Evolutionary conservation across 1,140 invertebrate species (phyloP).

Genomic region (Triops longicaudatus): DNA sequence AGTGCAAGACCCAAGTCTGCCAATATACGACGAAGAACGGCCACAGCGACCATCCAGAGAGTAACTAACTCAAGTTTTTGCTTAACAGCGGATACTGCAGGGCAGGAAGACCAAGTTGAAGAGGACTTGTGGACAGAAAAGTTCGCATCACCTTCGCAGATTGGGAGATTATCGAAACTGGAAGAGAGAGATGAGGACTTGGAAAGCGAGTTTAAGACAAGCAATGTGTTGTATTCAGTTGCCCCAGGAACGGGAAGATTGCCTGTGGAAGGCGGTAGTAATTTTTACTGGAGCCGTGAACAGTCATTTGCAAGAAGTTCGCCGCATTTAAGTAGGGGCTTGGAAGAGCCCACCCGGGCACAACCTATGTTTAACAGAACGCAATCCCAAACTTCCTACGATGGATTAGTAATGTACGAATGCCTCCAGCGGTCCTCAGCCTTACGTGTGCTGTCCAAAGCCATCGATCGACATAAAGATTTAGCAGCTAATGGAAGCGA

Average conservation of each 20-base stretch:
- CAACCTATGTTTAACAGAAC: background rate
- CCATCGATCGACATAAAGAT: background rate
- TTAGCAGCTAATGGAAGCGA: background rate
- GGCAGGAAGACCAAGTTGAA: background rate
- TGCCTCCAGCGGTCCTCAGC: background rate
- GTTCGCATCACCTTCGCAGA: background rate
- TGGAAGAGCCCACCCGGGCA: background rate
- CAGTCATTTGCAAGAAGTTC: background rate
- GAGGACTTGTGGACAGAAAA: background rate
- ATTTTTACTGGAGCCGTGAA: background rate
- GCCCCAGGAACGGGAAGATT: background rate
- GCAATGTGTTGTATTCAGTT: background rate
- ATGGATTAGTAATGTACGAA: conserved; percentile 8
- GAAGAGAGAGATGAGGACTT: background rate
- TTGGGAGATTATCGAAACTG: background rate
- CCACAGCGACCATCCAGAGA: background rate
- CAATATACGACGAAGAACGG: background rate
- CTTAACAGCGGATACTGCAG: background rate
- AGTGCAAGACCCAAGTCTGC: background rate
- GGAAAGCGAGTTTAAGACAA: background rate
- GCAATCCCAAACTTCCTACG: background rate
- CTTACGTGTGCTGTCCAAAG: background rate
- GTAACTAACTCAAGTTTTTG: background rate
- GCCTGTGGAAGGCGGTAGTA: background rate
- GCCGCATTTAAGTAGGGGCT: background rate